Base-by-base conservation (phyloP, 1,140 invertebrate species). In the Scaptomyza graminum region DNA sequence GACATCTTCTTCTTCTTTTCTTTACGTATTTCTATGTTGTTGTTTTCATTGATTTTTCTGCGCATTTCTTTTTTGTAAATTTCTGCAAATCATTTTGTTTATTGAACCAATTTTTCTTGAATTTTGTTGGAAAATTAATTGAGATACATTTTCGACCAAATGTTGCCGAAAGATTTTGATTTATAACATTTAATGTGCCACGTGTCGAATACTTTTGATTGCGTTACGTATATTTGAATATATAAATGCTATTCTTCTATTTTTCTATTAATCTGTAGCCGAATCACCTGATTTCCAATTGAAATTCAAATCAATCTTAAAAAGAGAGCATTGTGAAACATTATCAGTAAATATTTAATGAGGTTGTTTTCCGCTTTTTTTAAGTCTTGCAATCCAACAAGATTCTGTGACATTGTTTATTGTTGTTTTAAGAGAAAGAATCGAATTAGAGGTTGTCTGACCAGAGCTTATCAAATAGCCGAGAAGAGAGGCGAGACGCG, bases 51-150 rank as follows among this genome's bases (percentile, higher is more conserved):
- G 37, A 61, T 62, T 56, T 64, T 37, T 28, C 47, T 41, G 11
- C 82, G 82, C 82, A 85, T 80, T 78, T 75, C 54, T 72, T 75
- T 9, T 71, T 81, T 56, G 49, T 12, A 60, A 50, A 60, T 62
- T 72, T 71, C 8, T 76, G 76, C 73, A 72, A 78, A 68, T 78
- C 76, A 78, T 78, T 75, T 64, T 75, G 73, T 78, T 78, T 78
- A 62, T 68, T 43, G 22, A 43, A 39, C 13, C 47, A 67, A 61
- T 61, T 51, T 34, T 12, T 50, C 28, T 49, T 25, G 18, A 0
- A 1, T 1, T 31, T 55, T 47, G 41, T 43, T 44, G 44, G 31
- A 22, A 22, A 73, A 64, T 76, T 64, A 69, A 77, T 74, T 60
- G 65, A 69, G 60, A 69, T 47, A 54, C 65, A 77, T 74, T 56